Conservation (phyloP, 1,140 invertebrate genomes). For the Thaumetopoea pityocampa region DNA sequence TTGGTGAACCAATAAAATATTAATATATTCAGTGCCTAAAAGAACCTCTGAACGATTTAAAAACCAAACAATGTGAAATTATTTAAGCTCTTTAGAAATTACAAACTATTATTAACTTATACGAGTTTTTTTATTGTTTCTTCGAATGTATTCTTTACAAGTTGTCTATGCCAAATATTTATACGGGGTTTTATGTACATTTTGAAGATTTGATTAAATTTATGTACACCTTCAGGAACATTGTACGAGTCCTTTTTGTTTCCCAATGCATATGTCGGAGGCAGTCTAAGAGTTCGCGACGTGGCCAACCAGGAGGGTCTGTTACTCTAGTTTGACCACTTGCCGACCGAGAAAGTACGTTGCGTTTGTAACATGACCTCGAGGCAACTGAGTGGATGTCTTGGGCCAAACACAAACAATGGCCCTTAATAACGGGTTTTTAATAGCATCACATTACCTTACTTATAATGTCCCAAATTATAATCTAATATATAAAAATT, state of each 20-base stretch:
- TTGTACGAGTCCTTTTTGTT: slow-evolving; percentile 5
- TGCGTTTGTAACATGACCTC: too few species aligned
- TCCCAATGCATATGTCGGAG: background rate
- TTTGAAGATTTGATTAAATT: slow-evolving; percentile 38
- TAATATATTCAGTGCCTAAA: slow-evolving; percentile 60
- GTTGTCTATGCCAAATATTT: slow-evolving; percentile 65
- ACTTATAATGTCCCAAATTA: too few species aligned
- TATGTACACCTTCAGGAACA: slow-evolving; percentile 25
- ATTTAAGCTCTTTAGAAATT: slow-evolving; percentile 48
- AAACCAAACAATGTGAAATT: slow-evolving; percentile 39
- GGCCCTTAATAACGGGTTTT: too few species aligned
- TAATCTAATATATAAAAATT: too few species aligned
- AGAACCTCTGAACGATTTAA: slow-evolving; percentile 53
- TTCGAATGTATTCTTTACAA: slow-evolving; percentile 42
- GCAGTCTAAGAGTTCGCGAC: too few species aligned
- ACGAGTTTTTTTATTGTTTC: slow-evolving; percentile 49
- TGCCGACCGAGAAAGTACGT: too few species aligned
- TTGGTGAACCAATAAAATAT: slow-evolving; percentile 36
- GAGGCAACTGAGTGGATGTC: too few species aligned
- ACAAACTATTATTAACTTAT: slow-evolving; percentile 53
- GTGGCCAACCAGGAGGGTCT: background rate
- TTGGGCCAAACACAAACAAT: too few species aligned
- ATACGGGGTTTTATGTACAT: slow-evolving; percentile 48
- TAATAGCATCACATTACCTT: too few species aligned
- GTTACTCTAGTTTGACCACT: too few species aligned